These are phyloP conservation scores for Agraylea sexmaculata DNA, from an alignment of 1,140 invertebrate genomes.

Conservation along the genomic window DNA sequence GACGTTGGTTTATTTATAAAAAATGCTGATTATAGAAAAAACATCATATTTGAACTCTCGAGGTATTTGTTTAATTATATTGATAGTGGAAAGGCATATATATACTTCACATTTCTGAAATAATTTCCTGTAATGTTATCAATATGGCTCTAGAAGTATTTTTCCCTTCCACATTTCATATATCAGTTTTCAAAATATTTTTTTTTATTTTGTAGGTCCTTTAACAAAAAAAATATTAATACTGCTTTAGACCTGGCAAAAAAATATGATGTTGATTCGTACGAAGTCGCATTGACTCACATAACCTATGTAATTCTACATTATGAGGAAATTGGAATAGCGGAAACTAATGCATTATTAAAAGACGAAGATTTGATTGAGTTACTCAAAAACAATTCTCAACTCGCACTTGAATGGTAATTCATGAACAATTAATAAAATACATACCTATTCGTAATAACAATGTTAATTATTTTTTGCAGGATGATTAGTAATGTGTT, in stretches of 20 bases:
- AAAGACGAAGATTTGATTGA: constrained; percentile 6
- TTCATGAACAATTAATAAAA: constrained; percentile 5
- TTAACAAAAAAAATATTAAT: constrained; percentile 10
- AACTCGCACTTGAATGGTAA: constrained; percentile 11
- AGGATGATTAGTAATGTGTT: constrained; percentile 15
- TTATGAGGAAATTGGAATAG: constrained; percentile 6
- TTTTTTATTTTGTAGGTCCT: constrained; percentile 8
- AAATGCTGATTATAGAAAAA: constrained; percentile 14
- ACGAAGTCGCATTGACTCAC: constrained; percentile 16
- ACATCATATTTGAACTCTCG: constrained; percentile 13
- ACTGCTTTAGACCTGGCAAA: constrained; percentile 14
- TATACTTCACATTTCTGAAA: background rate
- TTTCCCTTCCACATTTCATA: too few relatives aligned
- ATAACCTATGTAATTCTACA: constrained; percentile 14
- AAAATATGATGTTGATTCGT: constrained; percentile 14
- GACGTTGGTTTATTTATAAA: constrained; percentile 16
- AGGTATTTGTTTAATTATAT: constrained; percentile 9
- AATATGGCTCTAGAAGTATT: too few relatives aligned
- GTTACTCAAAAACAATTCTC: background rate
- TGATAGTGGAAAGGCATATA: background rate
- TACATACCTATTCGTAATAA: constrained; percentile 6
- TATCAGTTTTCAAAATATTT: background rate
- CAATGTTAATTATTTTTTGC: constrained; percentile 8
- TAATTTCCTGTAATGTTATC: too few relatives aligned
- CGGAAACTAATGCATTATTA: constrained; percentile 10